phyloP scores from a whole-genome alignment of 1,140 invertebrate genomes.

The Bursaphelenchus mucronatus region DNA sequence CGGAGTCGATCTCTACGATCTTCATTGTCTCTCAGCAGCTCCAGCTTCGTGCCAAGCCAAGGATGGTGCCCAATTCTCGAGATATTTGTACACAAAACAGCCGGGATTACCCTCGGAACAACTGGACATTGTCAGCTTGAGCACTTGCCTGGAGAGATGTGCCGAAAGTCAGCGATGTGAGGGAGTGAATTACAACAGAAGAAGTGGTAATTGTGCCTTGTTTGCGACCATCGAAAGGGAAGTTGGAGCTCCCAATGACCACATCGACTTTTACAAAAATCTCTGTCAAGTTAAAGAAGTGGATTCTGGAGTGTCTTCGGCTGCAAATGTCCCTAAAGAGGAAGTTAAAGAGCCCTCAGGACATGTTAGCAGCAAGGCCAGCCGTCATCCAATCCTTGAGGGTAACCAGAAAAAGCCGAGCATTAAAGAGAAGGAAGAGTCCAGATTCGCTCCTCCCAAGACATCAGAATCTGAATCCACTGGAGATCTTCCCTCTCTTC shows the following conservation, averaged over 20 bases:
- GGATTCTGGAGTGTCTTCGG: constrained; percentile 34
- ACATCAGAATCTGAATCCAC: not conserved
- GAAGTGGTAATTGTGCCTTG: constrained; percentile 51
- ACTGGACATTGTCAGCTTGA: constrained; percentile 45
- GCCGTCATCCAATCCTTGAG: constrained; percentile 14
- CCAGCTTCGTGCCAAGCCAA: constrained; percentile 41
- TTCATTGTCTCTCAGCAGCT: constrained; percentile 47
- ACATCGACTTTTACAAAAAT: constrained; percentile 59
- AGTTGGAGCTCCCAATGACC: constrained; percentile 38
- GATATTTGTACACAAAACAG: constrained; percentile 57
- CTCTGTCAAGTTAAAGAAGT: constrained; percentile 55
- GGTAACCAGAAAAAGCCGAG: constrained; percentile 32
- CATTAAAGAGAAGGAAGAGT: constrained; percentile 34
- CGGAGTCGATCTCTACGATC: constrained; percentile 55
- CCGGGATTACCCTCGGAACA: constrained; percentile 45
- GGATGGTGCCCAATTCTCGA: constrained; percentile 53
- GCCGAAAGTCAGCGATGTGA: constrained; percentile 32
- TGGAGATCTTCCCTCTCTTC: too few relatives aligned
- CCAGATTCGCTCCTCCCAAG: constrained; percentile 24
- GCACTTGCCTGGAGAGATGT: constrained; percentile 53
- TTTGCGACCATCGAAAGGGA: constrained; percentile 47
- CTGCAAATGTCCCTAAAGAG: constrained; percentile 55
- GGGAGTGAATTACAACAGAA: constrained; percentile 61
- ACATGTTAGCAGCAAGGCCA: constrained; percentile 20
- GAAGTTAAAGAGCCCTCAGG: constrained; percentile 10